Percentiles rank a stretch among this genome's conserved stretches.
Conservation (phyloP, 1,140 invertebrate genomes). For the Idris sp. region DNA sequence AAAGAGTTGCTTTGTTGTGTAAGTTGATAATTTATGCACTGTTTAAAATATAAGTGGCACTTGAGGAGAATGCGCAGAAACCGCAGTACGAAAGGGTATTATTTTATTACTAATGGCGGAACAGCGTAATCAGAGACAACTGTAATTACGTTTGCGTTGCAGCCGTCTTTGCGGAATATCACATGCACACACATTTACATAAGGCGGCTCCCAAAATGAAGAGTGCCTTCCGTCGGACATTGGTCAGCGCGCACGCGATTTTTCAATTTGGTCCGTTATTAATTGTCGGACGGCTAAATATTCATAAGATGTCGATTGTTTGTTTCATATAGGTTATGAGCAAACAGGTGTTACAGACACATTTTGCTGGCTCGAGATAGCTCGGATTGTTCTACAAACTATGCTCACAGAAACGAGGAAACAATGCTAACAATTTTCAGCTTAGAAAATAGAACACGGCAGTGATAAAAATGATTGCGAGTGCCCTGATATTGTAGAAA, state of each 20-base stretch:
- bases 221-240: slow-evolving; percentile 11
- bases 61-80: slow-evolving; percentile 20
- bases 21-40: too few species aligned
- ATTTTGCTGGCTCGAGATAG: slow-evolving; percentile 15
- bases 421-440: slow-evolving; percentile 38
- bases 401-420: slow-evolving; percentile 14
- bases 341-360: slow-evolving; percentile 36
- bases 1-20: too few species aligned
- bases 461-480: too few species aligned
- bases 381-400: slow-evolving; percentile 38
- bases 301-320: slow-evolving; percentile 39
- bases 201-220: slow-evolving; percentile 11
- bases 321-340: slow-evolving; percentile 27
- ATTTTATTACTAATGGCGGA: slow-evolving; percentile 39
- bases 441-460: too few species aligned
- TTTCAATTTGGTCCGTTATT: slow-evolving; percentile 34
- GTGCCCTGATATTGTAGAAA: slow-evolving; percentile 7
- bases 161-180: slow-evolving; percentile 16
- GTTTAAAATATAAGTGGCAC: neutral
- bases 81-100: slow-evolving; percentile 21
- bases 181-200: slow-evolving; percentile 26
- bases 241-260: slow-evolving; percentile 27
- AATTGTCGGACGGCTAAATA: slow-evolving; percentile 23
- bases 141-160: slow-evolving; percentile 21
- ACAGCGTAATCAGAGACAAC: slow-evolving; percentile 35